phyloP scores from a whole-genome alignment of 1,140 invertebrate genomes.

The Zaprionus africanus region DNA sequence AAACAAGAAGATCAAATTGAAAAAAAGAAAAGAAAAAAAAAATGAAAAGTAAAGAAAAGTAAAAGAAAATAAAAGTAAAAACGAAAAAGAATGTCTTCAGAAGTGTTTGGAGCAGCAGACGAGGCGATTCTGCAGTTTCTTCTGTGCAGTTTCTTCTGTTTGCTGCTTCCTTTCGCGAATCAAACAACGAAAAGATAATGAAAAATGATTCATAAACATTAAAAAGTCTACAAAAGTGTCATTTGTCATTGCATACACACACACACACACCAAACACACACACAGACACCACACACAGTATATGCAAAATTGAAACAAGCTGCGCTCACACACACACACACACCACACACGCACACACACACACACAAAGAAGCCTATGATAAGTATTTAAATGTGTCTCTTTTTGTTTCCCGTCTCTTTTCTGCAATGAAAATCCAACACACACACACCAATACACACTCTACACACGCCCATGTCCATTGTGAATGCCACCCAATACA shows the following conservation, averaged over 20 bases:
- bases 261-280: slow-evolving; percentile 28
- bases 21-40: not conserved
- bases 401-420: slow-evolving; percentile 36
- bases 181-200: slow-evolving; percentile 16
- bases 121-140: not conserved
- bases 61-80: too few species aligned
- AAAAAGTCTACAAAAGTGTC: slow-evolving; percentile 65
- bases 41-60: not conserved
- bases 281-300: slow-evolving; percentile 4
- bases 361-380: slow-evolving; percentile 20
- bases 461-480: slow-evolving; percentile 32
- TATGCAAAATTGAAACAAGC: slow-evolving; percentile 32
- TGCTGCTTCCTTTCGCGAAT: slow-evolving; percentile 19
- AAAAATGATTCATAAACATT: slow-evolving; percentile 55
- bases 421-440: slow-evolving; percentile 22
- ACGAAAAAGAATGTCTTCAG: slow-evolving; percentile 1
- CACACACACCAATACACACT: slow-evolving; percentile 19
- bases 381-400: slow-evolving; percentile 44
- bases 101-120: not conserved
- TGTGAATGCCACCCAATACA: slow-evolving; percentile 23
- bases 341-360: not conserved
- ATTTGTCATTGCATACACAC: slow-evolving; percentile 49
- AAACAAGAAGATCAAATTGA: slow-evolving; percentile 8
- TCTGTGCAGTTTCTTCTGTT: not conserved
- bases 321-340: slow-evolving; percentile 35